A percentile compares a stretch with the other conserved stretches of the same genome.
Conservation (phyloP, 2,888 invertebrate species). For the Pyrrhosoma nymphula region DNA sequence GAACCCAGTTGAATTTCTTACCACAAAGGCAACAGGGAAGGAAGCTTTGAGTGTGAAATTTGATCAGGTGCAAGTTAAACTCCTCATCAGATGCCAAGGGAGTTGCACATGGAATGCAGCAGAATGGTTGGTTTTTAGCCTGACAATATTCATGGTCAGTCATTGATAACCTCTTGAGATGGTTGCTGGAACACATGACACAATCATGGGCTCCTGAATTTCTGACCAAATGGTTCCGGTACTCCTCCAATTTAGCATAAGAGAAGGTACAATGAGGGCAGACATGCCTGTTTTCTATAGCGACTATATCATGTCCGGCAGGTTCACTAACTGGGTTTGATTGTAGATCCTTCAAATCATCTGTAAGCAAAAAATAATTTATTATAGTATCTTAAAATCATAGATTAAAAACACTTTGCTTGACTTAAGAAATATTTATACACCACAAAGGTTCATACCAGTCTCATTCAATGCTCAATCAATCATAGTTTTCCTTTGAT, state of each 20-base stretch:
- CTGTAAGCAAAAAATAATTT: not conserved
- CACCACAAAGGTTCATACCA: too few species aligned
- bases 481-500: too few species aligned
- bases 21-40: slow-evolving; percentile 42
- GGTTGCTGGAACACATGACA: not conserved
- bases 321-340: not conserved
- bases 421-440: too few species aligned
- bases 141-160: slow-evolving; percentile 50
- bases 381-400: not conserved
- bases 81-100: not conserved
- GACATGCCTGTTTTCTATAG: not conserved
- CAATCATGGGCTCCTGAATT: not conserved
- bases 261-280: slow-evolving; percentile 42
- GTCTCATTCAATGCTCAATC: too few species aligned
- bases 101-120: not conserved
- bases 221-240: slow-evolving; percentile 11
- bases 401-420: not conserved
- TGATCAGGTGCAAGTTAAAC: not conserved
- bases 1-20: not conserved
- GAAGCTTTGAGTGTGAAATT: not conserved
- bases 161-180: not conserved
- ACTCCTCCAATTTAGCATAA: not conserved
- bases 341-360: not conserved
- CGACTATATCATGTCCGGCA: not conserved
- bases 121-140: not conserved